Base-by-base conservation (phyloP, 2,797 vertebrate species). In the Nyctibius grandis region DNA sequence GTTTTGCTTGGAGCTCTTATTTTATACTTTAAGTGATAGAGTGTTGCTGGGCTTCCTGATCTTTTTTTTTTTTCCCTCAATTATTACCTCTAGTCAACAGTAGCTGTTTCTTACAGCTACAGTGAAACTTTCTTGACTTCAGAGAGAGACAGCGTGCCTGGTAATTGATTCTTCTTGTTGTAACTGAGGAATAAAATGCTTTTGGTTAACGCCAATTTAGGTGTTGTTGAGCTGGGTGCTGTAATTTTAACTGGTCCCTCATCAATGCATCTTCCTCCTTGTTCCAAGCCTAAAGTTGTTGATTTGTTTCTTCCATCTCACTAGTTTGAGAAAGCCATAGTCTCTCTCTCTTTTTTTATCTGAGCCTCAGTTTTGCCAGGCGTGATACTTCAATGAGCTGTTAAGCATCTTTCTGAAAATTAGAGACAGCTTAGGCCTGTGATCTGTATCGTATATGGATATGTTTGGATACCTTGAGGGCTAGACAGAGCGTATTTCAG, bases 321-420 rank as follows among this genome's bases (percentile, higher is more conserved):
- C 38, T 88, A 48, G 34, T 95, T 57, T 78, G 40, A 68, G 48
- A 91, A 88, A 84, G 38, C 86, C 38, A 22, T 65, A 82, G 85
- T 86, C 72, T 60, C 31, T 81, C 64, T 81, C 67, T 94, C 38
- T 81, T n/a, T 79, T 95, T 92, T 96, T 51, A 78, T 95, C 89
- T 93, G 64, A 95, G n/a, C 80, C 16, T 34, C 79, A 61, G 77
- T 74, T 95, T 97, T 88, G 68, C 76, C 34, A 65, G 74, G 34
- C 89, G 20, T 53, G 77, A 44, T 96, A 77, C 65, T 94, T 83
- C 95, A 98, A 96, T 96, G 96, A 97, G 92, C 70, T 97, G 92
- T 97, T 97, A 97, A 97, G 72, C 76, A 97, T 98, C 95, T 97
- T 94, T 97, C 82, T 95, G 94, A 92, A 98, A 96, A 98, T 97